phyloP scores from a whole-genome alignment of 2,797 vertebrate genomes.

The Pampus argenteus region DNA sequence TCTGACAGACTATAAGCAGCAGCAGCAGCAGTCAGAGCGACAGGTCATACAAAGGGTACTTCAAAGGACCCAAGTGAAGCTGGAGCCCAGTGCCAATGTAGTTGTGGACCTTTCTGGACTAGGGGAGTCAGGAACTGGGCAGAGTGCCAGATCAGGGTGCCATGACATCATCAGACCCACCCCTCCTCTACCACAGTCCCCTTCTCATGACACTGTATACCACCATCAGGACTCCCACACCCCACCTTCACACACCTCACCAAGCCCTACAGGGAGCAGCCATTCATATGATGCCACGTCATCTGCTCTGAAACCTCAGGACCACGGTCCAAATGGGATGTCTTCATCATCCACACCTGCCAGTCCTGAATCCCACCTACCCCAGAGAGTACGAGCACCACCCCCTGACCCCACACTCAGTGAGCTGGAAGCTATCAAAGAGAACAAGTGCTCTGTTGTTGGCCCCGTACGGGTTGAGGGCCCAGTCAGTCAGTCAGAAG shows the following conservation, averaged over 20 bases:
- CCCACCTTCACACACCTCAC: slow-evolving; percentile 51
- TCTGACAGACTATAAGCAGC: slow-evolving; percentile 91
- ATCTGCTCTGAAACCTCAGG: slow-evolving; percentile 78
- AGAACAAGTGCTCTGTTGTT: slow-evolving; percentile 90
- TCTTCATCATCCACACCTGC: slow-evolving; percentile 69
- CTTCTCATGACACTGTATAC: slow-evolving; percentile 67
- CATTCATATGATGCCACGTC: slow-evolving; percentile 69
- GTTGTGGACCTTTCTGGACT: slow-evolving; percentile 85
- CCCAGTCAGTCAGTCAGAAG: slow-evolving; percentile 86
- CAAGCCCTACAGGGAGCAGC: slow-evolving; percentile 61
- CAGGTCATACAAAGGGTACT: slow-evolving; percentile 96
- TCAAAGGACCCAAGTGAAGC: slow-evolving; percentile 88
- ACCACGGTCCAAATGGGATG: slow-evolving; percentile 74
- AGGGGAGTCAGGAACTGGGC: slow-evolving; percentile 66
- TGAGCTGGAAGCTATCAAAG: slow-evolving; percentile 91
- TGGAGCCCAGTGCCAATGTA: slow-evolving; percentile 88
- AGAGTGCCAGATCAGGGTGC: slow-evolving; percentile 66
- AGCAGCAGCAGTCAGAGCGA: slow-evolving; percentile 87
- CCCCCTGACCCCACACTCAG: slow-evolving; percentile 60
- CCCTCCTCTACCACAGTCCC: slow-evolving; percentile 57
- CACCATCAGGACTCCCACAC: slow-evolving; percentile 62
- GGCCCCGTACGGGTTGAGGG: slow-evolving; percentile 81
- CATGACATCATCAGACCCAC: slow-evolving; percentile 66
- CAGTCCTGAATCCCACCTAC: slow-evolving; percentile 80
- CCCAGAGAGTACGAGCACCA: slow-evolving; percentile 65